Evolutionary conservation across 37 sponge, comb jelly and placozoan species (phyloP).

Genomic region (Halisarca cf. caerulea): DNA sequence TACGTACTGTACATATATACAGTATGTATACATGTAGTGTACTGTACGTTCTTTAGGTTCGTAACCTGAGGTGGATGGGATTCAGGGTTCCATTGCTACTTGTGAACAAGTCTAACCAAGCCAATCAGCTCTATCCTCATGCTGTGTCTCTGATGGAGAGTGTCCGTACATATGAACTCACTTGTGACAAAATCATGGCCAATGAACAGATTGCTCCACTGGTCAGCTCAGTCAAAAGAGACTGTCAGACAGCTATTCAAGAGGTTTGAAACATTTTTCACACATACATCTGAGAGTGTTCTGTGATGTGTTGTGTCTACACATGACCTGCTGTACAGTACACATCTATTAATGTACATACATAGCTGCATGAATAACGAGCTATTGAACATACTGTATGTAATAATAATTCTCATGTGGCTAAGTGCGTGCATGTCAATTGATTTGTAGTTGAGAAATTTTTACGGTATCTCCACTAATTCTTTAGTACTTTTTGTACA

Average conservation of each 20-base stretch:
- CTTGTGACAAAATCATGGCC: conserved; percentile 85
- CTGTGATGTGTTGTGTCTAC: too few species aligned
- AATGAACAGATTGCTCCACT: conserved; percentile 50
- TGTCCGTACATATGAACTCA: conserved; percentile 90
- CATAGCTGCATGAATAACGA: too few species aligned
- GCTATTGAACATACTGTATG: too few species aligned
- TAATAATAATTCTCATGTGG: too few species aligned
- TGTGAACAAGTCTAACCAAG: conserved; percentile 90
- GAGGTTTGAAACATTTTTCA: conserved; percentile 56
- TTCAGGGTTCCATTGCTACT: conserved; percentile 91
- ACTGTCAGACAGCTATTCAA: conserved; percentile 62
- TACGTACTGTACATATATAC: neutral
- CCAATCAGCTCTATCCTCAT: conserved; percentile 96
- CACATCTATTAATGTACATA: too few species aligned
- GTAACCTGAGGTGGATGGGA: conserved; percentile 88
- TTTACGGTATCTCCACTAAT: too few species aligned
- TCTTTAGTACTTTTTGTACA: too few species aligned
- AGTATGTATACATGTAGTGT: neutral
- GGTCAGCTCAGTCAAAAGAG: conserved; percentile 58
- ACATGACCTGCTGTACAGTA: too few species aligned
- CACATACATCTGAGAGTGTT: too few species aligned
- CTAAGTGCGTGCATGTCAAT: too few species aligned
- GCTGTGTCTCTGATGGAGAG: conserved; percentile 97
- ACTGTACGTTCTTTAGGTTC: conserved; percentile 30
- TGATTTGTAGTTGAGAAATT: too few species aligned